phyloP scores from a whole-genome alignment of 2,888 invertebrate species.

The Pyrochroa serraticornis region DNA sequence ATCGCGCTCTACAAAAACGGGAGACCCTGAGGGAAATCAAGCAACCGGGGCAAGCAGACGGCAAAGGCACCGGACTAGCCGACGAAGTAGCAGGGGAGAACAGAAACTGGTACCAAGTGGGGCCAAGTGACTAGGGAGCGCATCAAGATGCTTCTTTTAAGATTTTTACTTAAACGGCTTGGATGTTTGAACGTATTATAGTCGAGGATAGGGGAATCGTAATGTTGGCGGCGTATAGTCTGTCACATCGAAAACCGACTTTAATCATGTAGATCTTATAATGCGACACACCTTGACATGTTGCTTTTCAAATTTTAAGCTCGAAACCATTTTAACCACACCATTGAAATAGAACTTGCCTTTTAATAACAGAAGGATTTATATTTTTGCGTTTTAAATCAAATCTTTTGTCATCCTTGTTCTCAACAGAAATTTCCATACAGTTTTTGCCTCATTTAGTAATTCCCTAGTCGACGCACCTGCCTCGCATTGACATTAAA shows the following conservation, averaged over 20 bases:
- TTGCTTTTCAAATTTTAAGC: too few species aligned
- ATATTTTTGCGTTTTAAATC: too few species aligned
- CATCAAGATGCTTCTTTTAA: constrained; percentile 48
- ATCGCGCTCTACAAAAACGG: constrained; percentile 54
- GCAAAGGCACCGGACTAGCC: constrained; percentile 25
- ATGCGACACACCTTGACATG: too few species aligned
- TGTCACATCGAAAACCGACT: not conserved
- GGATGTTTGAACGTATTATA: constrained; percentile 23
- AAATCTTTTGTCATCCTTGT: too few species aligned
- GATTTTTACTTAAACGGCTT: constrained; percentile 41
- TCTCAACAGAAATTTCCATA: too few species aligned
- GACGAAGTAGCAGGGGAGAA: constrained; percentile 28
- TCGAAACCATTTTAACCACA: too few species aligned
- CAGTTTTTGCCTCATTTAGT: too few species aligned
- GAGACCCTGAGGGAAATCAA: constrained; percentile 58
- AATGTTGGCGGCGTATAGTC: not conserved
- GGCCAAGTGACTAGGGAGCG: constrained; percentile 46
- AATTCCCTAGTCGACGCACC: too few species aligned
- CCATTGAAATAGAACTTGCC: too few species aligned
- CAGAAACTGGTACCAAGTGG: constrained; percentile 51
- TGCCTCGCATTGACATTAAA: too few species aligned
- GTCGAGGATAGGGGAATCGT: not conserved
- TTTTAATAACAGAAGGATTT: too few species aligned
- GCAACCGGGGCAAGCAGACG: constrained; percentile 40
- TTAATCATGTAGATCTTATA: too few species aligned